Conservation (phyloP, 2,797 vertebrate genomes). For the Darevskia nairensis region DNA sequence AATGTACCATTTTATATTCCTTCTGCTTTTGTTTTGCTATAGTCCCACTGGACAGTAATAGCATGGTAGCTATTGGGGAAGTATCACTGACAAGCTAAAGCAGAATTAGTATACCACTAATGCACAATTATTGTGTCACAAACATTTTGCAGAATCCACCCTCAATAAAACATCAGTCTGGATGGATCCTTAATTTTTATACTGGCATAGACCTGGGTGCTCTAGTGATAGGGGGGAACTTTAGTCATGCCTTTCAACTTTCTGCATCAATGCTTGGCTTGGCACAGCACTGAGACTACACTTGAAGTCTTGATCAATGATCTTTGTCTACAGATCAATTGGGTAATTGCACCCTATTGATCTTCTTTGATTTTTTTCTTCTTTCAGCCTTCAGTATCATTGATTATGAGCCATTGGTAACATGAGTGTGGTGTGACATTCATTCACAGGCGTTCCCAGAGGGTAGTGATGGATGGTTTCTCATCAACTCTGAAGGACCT, state of each 20-base stretch:
- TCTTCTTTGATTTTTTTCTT: neutral
- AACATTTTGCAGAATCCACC: too few relatives aligned
- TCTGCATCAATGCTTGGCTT: neutral
- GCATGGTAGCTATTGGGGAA: too few relatives aligned
- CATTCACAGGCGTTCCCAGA: neutral
- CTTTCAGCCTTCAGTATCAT: neutral
- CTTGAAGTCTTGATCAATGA: constrained; percentile 13
- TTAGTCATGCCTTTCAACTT: neutral
- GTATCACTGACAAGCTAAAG: too few relatives aligned
- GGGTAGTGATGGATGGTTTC: neutral
- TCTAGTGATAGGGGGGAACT: neutral
- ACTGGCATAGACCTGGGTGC: neutral
- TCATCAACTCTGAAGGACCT: neutral
- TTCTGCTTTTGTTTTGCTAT: too few relatives aligned
- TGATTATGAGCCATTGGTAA: neutral
- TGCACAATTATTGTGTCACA: too few relatives aligned
- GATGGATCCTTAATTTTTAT: neutral
- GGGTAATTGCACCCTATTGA: constrained; percentile 12
- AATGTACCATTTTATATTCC: too few relatives aligned
- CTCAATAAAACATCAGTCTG: too few relatives aligned
- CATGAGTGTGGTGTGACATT: neutral
- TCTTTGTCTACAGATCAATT: constrained; percentile 6
- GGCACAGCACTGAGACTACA: neutral
- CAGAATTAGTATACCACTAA: too few relatives aligned
- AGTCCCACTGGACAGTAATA: too few relatives aligned